Percentiles rank a stretch among this genome's conserved stretches.
These are phyloP conservation scores for Sardina pilchardus DNA, from an alignment of 2,113 vertebrate species.

Conservation along the genomic window DNA sequence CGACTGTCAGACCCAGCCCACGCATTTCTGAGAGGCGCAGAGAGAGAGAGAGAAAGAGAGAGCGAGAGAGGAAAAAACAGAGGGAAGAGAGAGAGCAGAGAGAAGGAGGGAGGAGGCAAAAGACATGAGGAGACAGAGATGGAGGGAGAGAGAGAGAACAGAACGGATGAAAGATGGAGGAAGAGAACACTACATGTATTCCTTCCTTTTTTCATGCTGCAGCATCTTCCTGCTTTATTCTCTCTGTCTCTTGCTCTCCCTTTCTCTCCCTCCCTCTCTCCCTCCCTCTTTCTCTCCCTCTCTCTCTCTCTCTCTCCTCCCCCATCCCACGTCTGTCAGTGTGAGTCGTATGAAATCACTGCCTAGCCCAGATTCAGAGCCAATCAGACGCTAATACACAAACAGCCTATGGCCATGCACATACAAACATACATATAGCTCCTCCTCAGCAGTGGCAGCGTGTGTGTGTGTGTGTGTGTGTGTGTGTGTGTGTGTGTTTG, in stretches of 20 bases:
- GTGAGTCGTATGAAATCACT: constrained; percentile 50
- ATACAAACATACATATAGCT: constrained; percentile 16
- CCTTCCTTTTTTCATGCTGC: neutral
- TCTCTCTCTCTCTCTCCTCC: constrained; percentile 23
- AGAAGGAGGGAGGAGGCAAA: constrained; percentile 9
- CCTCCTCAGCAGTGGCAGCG: constrained; percentile 45
- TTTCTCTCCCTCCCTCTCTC: neutral
- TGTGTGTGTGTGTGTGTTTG: constrained; percentile 63
- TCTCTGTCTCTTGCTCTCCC: neutral
- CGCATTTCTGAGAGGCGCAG: neutral
- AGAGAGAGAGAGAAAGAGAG: neutral
- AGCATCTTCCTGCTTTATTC: constrained; percentile 40
- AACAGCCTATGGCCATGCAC: constrained; percentile 48
- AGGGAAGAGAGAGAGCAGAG: neutral
- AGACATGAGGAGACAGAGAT: neutral
- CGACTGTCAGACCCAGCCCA: no score
- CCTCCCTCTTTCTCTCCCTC: constrained; percentile 10
- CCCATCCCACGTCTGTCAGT: constrained; percentile 33
- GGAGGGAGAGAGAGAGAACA: neutral
- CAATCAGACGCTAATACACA: constrained; percentile 59
- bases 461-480: constrained; percentile 46
- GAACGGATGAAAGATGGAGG: constrained; percentile 9
- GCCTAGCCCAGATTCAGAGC: constrained; percentile 53
- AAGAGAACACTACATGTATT: neutral
- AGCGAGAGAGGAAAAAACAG: neutral